phyloP scores from a whole-genome alignment of 2,797 vertebrate species.

The Chiloscyllium punctatum region DNA sequence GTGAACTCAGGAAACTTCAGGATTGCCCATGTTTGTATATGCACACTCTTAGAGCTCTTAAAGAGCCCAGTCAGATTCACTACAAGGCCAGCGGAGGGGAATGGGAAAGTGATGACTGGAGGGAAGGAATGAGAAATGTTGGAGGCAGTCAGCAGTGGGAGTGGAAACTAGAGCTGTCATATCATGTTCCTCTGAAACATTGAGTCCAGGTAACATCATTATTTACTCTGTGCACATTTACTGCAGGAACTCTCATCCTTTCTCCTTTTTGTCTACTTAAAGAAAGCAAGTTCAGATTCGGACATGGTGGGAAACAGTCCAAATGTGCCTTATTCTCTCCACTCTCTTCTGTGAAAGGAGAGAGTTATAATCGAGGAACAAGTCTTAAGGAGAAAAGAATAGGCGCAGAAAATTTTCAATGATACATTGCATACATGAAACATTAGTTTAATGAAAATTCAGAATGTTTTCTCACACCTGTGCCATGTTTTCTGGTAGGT shows the following conservation, averaged over 20 bases:
- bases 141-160: neutral
- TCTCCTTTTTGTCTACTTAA: neutral
- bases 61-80: neutral
- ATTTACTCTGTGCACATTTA: neutral
- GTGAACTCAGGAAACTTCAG: neutral
- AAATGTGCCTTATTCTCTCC: neutral
- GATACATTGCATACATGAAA: neutral
- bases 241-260: neutral
- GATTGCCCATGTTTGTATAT: neutral
- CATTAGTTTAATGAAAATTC: neutral
- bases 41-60: neutral
- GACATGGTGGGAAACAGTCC: neutral
- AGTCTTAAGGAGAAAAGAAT: neutral
- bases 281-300: neutral
- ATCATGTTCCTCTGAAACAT: neutral
- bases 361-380: neutral
- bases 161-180: neutral
- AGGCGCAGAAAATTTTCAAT: neutral
- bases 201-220: neutral
- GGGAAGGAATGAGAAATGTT: neutral
- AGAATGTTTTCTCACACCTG: neutral
- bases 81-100: neutral
- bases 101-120: neutral
- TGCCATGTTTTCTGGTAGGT: neutral
- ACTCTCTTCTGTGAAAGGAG: neutral